Evolutionary conservation across 2,113 vertebrate species (phyloP).

Genomic region (Thalassoma bifasciatum): DNA sequence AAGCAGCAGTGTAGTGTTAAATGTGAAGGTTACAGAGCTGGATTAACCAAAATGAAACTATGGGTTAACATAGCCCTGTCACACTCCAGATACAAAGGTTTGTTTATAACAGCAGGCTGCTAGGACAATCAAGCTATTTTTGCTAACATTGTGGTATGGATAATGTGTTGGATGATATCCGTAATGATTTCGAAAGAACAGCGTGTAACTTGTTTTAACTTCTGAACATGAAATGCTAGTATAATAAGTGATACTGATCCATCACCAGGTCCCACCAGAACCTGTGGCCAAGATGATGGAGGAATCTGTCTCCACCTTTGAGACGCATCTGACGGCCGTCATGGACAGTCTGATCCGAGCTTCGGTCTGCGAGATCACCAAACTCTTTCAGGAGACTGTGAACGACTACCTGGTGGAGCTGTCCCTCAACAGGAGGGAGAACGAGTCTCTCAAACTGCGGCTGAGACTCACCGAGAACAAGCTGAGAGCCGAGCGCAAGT

Average conservation of each 20-base stretch:
- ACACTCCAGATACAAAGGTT: background rate
- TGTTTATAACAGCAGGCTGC: background rate
- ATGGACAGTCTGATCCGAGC: constrained; percentile 86
- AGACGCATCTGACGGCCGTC: constrained; percentile 84
- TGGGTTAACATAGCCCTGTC: constrained; percentile 1
- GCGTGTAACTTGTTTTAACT: constrained; percentile 10
- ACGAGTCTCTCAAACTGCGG: constrained; percentile 81
- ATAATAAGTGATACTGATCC: background rate
- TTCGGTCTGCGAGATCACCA: constrained; percentile 85
- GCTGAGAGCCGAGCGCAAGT: constrained; percentile 82
- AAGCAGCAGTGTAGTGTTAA: background rate
- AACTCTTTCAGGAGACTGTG: constrained; percentile 86
- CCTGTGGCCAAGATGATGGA: constrained; percentile 71
- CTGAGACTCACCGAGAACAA: constrained; percentile 84
- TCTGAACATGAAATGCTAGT: background rate
- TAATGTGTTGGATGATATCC: too few relatives aligned
- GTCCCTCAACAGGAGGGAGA: constrained; percentile 85
- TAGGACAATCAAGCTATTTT: background rate
- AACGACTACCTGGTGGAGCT: constrained; percentile 86
- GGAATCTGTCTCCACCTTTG: constrained; percentile 83
- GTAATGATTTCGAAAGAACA: background rate
- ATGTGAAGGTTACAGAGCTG: background rate
- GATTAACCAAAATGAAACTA: background rate
- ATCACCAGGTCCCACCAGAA: constrained; percentile 3
- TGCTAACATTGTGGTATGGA: background rate